These are phyloP conservation scores for Xenus cinereus DNA, from an alignment of 2,113 vertebrate genomes.

Conservation along the genomic window DNA sequence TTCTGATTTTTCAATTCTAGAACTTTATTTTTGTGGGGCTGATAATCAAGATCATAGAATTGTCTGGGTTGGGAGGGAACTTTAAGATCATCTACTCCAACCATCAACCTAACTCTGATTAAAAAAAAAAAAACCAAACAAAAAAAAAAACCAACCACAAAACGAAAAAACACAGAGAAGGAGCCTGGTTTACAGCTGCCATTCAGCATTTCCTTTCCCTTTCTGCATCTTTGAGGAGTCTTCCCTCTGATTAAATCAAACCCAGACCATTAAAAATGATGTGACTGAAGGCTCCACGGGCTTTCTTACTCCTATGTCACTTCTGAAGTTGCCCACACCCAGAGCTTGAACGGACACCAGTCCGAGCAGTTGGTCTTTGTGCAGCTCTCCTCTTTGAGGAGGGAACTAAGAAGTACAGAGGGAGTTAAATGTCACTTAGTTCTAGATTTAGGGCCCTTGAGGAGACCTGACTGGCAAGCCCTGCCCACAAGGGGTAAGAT, in stretches of 20 bases:
- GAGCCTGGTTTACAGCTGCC: not conserved
- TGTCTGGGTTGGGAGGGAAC: not conserved
- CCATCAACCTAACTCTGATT: no score
- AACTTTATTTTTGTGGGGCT: not conserved
- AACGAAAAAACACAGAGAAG: not conserved
- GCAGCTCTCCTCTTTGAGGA: not conserved
- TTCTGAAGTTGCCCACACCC: not conserved
- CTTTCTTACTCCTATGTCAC: not conserved
- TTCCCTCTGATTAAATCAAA: not conserved
- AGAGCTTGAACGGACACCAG: not conserved
- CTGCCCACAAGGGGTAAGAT: not conserved
- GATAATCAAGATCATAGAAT: not conserved
- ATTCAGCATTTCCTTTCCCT: not conserved
- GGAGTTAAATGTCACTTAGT: not conserved
- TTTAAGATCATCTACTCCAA: no score
- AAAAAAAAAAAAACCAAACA: no score
- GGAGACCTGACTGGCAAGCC: not conserved
- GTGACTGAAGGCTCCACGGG: not conserved
- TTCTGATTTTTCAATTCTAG: not conserved
- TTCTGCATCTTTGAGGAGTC: not conserved
- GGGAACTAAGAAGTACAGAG: not conserved
- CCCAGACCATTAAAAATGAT: not conserved
- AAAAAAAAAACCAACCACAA: no score
- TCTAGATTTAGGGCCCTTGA: not conserved
- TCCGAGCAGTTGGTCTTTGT: not conserved